These are phyloP conservation scores for Hirtodrosophila duncani DNA, from an alignment of 2,888 invertebrate genomes.

Conservation along the genomic window DNA sequence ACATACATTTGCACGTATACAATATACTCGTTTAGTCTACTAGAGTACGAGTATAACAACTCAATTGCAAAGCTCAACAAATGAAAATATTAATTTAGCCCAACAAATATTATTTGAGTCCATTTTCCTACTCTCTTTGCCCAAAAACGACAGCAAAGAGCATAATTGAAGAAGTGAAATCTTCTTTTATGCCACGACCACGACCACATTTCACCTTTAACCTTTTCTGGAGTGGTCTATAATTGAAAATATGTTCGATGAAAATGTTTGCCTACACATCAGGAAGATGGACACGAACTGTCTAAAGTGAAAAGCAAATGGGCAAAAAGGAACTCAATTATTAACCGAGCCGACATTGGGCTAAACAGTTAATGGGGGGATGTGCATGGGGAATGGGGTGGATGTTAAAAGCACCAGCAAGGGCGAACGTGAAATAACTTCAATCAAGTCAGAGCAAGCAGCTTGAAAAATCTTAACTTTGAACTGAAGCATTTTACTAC, in stretches of 20 bases:
- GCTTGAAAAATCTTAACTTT: constrained; percentile 1
- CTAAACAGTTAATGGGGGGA: constrained; percentile 1
- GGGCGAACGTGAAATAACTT: constrained; percentile 4
- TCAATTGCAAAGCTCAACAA: too few relatives aligned
- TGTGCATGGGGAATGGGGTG: constrained; percentile 1
- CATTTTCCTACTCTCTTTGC: too few relatives aligned
- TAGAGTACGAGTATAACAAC: too few relatives aligned
- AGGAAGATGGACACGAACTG: constrained; percentile 14
- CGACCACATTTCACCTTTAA: too few relatives aligned
- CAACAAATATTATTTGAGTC: too few relatives aligned
- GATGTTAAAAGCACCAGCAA: not conserved
- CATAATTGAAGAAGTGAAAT: too few relatives aligned
- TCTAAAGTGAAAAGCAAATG: constrained; percentile 39
- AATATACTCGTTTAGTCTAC: too few relatives aligned
- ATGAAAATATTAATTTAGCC: too few relatives aligned
- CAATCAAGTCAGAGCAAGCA: constrained; percentile 1
- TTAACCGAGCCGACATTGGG: constrained; percentile 20
- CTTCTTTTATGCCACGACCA: too few relatives aligned
- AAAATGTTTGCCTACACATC: constrained; percentile 39
- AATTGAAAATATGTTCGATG: constrained; percentile 61
- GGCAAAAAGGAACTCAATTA: constrained; percentile 52
- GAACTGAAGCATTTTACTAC: not conserved
- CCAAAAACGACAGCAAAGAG: too few relatives aligned
- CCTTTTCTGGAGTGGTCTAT: constrained; percentile 38
- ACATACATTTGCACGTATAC: too few relatives aligned